phyloP scores from a whole-genome alignment of 2,888 invertebrate genomes.

The Drosophila histrio region DNA sequence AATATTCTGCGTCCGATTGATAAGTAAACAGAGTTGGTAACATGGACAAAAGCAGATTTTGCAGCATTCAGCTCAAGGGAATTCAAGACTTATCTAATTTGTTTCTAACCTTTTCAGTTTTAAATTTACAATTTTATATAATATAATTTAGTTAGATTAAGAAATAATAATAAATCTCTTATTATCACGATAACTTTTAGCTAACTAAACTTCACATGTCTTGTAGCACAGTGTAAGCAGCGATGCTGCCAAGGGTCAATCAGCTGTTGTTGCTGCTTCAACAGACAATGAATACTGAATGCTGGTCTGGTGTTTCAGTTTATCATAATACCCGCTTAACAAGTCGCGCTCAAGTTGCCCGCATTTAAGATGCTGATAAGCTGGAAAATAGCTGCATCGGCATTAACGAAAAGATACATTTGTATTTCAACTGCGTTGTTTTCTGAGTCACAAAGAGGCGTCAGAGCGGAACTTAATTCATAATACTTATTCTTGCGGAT shows the following conservation, averaged over 20 bases:
- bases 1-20: too few relatives aligned
- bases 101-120: too few relatives aligned
- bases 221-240: constrained; percentile 36
- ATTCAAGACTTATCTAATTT: too few relatives aligned
- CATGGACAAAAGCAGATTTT: too few relatives aligned
- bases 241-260: constrained; percentile 39
- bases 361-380: constrained; percentile 59
- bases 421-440: constrained; percentile 15
- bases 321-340: constrained; percentile 64
- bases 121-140: too few relatives aligned
- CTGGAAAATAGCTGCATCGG: constrained; percentile 28
- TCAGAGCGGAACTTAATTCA: constrained; percentile 27
- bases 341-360: constrained; percentile 58
- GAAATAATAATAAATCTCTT: too few relatives aligned
- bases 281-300: constrained; percentile 25
- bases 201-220: neutral
- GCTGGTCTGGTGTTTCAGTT: constrained; percentile 19
- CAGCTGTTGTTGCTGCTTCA: constrained; percentile 38
- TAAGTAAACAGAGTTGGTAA: too few relatives aligned
- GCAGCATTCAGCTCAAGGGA: too few relatives aligned
- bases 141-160: too few relatives aligned
- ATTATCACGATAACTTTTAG: too few relatives aligned
- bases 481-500: neutral
- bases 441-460: constrained; percentile 45
- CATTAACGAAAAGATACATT: constrained; percentile 35